Conservation (phyloP, 2,113 vertebrate species). For the Neolamprologus caudopunctatus region DNA sequence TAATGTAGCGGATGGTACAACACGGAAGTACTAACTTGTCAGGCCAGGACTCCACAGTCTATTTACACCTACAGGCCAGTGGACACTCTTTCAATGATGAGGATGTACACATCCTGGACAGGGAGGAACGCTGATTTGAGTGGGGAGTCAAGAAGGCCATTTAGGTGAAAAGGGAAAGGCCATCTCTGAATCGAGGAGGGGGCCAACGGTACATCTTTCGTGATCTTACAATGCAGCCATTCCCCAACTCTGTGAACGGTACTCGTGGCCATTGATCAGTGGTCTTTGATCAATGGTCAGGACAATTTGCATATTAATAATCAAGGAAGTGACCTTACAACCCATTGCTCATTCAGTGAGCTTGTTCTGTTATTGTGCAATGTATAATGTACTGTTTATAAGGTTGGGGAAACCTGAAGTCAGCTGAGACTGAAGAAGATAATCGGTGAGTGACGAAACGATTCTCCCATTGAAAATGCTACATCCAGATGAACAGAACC, state of each 20-base stretch:
- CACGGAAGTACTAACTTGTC: neutral
- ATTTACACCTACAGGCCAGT: neutral
- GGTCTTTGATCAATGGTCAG: neutral
- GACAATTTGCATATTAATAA: neutral
- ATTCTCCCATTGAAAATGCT: neutral
- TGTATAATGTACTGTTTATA: neutral
- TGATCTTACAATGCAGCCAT: neutral
- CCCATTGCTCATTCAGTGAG: neutral
- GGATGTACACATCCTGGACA: neutral
- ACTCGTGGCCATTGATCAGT: neutral
- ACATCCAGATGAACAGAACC: neutral
- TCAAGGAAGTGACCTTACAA: neutral
- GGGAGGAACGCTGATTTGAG: neutral
- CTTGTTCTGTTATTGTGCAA: neutral
- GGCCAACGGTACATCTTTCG: neutral
- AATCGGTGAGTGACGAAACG: neutral
- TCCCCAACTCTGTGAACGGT: neutral
- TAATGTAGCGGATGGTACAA: neutral
- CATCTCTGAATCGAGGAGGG: neutral
- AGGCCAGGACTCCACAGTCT: neutral
- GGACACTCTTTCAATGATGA: neutral
- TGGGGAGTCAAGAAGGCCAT: neutral
- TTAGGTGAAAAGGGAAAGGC: neutral
- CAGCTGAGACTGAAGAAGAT: neutral
- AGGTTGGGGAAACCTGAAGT: neutral